Evolutionary conservation across 2,888 invertebrate genomes (phyloP).

Genomic region (Eristalis intricaria): DNA sequence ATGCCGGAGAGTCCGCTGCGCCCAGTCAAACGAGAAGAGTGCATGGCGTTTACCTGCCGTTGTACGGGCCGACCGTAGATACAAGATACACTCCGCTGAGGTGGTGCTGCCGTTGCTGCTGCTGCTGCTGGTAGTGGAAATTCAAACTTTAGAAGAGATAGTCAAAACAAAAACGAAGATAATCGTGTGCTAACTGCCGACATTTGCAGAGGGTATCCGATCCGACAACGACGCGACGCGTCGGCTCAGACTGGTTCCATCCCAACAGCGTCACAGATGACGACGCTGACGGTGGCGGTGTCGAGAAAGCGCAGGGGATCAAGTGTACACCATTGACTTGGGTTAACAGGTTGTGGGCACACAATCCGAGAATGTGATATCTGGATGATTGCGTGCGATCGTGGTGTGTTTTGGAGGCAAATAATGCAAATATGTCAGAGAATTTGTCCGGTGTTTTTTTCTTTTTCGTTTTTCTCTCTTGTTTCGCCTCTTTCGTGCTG

Average conservation of each 20-base stretch:
- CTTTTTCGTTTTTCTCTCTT: slow-evolving; percentile 6
- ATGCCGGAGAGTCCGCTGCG: slow-evolving; percentile 71
- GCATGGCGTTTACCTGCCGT: slow-evolving; percentile 62
- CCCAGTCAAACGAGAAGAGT: slow-evolving; percentile 71
- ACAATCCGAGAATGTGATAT: slow-evolving; percentile 61
- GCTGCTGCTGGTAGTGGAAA: slow-evolving; percentile 6
- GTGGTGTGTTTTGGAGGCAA: slow-evolving; percentile 69
- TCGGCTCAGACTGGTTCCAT: background rate
- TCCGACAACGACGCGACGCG: background rate
- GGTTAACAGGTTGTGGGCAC: slow-evolving; percentile 62
- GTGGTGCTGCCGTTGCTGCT: background rate
- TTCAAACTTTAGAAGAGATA: slow-evolving; percentile 57
- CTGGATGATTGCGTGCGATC: slow-evolving; percentile 68
- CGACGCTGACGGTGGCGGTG: slow-evolving; percentile 1
- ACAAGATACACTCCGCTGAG: slow-evolving; percentile 18
- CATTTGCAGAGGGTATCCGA: slow-evolving; percentile 52
- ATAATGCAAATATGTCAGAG: slow-evolving; percentile 71
- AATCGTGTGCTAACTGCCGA: slow-evolving; percentile 72
- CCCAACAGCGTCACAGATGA: background rate
- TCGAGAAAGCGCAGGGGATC: slow-evolving; percentile 63
- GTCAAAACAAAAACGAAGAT: slow-evolving; percentile 72
- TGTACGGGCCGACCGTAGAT: slow-evolving; percentile 1
- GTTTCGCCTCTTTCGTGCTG: background rate
- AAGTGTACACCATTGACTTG: slow-evolving; percentile 67
- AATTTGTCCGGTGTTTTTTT: slow-evolving; percentile 63